phyloP scores from a whole-genome alignment of 2,113 vertebrate genomes.

The Zosterops hypoxanthus region DNA sequence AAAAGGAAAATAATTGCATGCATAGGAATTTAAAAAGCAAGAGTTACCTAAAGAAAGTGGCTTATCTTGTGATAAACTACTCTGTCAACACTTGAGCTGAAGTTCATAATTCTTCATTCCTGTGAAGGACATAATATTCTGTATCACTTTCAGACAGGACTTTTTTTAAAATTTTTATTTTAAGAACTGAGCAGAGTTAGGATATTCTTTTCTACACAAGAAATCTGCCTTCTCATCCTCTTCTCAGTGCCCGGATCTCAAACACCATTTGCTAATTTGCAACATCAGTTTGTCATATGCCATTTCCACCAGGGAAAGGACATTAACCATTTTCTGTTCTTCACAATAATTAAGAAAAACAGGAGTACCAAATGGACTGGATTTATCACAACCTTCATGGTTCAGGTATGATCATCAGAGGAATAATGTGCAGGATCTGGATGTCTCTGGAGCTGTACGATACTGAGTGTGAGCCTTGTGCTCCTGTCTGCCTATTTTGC shows the following conservation, averaged over 20 bases:
- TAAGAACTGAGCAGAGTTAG: neutral
- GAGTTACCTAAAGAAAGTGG: neutral
- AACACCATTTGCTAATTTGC: neutral
- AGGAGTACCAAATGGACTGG: neutral
- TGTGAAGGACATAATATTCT: constrained; percentile 9
- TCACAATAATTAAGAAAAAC: neutral
- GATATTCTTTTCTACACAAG: neutral
- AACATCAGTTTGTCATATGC: neutral
- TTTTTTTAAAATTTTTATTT: neutral
- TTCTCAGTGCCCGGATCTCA: neutral
- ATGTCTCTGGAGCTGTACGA: neutral
- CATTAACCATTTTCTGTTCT: neutral
- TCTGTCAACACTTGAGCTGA: constrained; percentile 31
- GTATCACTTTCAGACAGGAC: neutral
- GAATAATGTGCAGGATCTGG: neutral
- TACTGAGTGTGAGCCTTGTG: neutral
- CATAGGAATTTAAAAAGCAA: neutral
- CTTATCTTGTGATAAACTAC: constrained; percentile 10
- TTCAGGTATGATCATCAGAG: neutral
- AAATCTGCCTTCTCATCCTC: neutral
- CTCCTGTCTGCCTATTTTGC: neutral
- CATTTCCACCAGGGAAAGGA: neutral
- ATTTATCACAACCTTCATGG: neutral
- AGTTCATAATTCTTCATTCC: constrained; percentile 16
- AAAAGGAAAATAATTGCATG: constrained; percentile 1